phyloP scores from a whole-genome alignment of 2,888 invertebrate genomes.

The Zygogramma bicolorata region DNA sequence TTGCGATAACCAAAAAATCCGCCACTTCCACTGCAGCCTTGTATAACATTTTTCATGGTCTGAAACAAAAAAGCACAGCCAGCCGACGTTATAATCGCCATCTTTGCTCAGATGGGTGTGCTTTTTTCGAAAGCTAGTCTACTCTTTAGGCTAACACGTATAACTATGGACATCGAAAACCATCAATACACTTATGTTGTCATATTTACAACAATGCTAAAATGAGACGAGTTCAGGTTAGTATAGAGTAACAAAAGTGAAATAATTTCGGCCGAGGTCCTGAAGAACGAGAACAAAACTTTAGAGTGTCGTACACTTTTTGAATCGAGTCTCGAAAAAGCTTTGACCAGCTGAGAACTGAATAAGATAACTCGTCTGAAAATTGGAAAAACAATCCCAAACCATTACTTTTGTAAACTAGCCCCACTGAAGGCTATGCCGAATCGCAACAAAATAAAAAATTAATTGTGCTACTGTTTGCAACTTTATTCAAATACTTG shows the following conservation, averaged over 20 bases:
- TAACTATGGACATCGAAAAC: conserved; percentile 61
- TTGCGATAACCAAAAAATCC: neutral
- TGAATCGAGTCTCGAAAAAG: too few relatives aligned
- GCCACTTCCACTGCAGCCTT: conserved; percentile 22
- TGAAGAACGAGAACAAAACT: neutral
- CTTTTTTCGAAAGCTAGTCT: conserved; percentile 43
- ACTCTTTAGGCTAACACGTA: conserved; percentile 54
- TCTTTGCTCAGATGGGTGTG: conserved; percentile 26
- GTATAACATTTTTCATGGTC: conserved; percentile 54
- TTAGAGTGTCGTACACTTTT: neutral
- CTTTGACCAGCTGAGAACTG: too few relatives aligned
- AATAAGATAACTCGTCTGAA: neutral
- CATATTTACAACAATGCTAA: conserved; percentile 62
- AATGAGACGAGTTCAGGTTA: conserved; percentile 33
- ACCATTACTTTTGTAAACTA: conserved; percentile 28
- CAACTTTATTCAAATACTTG: conserved; percentile 63
- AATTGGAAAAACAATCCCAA: conserved; percentile 29
- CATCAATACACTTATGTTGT: conserved; percentile 62
- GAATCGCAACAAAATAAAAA: conserved; percentile 58
- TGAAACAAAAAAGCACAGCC: conserved; percentile 45
- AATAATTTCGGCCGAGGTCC: too few relatives aligned
- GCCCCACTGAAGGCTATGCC: conserved; percentile 23
- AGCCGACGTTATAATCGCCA: conserved; percentile 19
- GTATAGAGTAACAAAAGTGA: neutral
- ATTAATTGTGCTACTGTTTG: conserved; percentile 66